Evolutionary conservation across 2,888 invertebrate species (phyloP), one percentile per base, ranked within the genome.

Genomic region (Ennomos quercinarius): DNA sequence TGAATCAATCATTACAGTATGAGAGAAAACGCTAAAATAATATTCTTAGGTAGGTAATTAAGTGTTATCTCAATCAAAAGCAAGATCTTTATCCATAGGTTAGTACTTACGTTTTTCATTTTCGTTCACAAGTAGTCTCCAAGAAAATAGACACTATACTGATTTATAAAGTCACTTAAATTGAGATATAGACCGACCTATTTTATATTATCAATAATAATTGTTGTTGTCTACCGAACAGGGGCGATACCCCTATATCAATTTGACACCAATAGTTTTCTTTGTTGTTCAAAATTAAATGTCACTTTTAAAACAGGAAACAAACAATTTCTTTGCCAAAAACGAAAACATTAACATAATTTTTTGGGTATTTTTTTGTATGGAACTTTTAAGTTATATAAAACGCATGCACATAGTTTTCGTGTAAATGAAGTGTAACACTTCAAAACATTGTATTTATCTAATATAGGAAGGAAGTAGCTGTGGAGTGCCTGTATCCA

Each of bases 391-490:
- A 27, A 27, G 3, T 27, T 27, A 27, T 6, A 27, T 27, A 27
- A 17, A 27, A 27, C 27, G 27, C 3, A 27, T 27, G 6, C 5
- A 27, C 62, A 37, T 66, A 53, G 67, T 61, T 66, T 66, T 66
- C 57, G 64, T 57, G 60, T 37, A 59, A 72, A 71, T 78, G 72
- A 44, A 63, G 50, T 57, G 44, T 73, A 76, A 76, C 74, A 73
- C 53, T 71, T 68, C 42, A 62, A 37, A 73, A 63, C 64, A 63
- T 69, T 47, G 64, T 77, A 74, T 83, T 76, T 82, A 83, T 75
- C 66, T 72, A 61, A 62, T 66, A 58, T 72, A 77, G 80, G 82
- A 81, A 85, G 81, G 83, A 82, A 85, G 75, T 71, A 78, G 71
- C 69, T 64, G 41, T 36, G 42, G 12, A 49, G 27, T 36, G 68